Conservation (phyloP, 1,140 invertebrate genomes). For the Acromyrmex charruanus region DNA sequence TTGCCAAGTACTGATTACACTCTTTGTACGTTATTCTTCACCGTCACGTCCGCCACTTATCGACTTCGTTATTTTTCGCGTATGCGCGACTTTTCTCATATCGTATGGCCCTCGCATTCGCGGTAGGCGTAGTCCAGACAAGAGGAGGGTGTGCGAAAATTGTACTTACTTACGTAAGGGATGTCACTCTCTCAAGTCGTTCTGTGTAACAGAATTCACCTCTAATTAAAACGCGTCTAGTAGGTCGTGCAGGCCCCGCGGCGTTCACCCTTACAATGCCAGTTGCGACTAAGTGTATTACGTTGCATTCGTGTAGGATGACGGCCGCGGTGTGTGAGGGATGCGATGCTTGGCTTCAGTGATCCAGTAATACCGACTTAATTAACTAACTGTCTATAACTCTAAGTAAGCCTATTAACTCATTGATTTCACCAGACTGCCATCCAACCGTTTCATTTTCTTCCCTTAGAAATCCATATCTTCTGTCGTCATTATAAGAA, state of each 20-base stretch:
- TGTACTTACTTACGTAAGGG: conserved; percentile 65
- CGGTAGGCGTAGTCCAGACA: conserved; percentile 22
- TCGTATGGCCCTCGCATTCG: background rate
- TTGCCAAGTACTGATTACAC: background rate
- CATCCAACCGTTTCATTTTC: conserved; percentile 33
- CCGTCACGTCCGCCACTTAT: background rate
- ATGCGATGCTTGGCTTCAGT: conserved; percentile 84
- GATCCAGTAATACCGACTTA: conserved; percentile 86
- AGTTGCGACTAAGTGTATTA: conserved; percentile 60
- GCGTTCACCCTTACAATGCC: conserved; percentile 79
- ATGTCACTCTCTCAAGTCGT: conserved; percentile 69
- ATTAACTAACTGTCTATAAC: conserved; percentile 85
- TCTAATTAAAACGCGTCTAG: conserved; percentile 86
- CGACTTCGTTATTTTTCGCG: conserved; percentile 35
- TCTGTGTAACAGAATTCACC: conserved; percentile 81
- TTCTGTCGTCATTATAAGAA: background rate
- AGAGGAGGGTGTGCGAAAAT: conserved; percentile 67
- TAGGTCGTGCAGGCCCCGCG: conserved; percentile 81
- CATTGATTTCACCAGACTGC: conserved; percentile 82
- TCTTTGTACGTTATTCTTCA: background rate
- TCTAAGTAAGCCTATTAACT: conserved; percentile 85
- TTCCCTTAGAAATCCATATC: background rate
- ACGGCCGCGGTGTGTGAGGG: conserved; percentile 50
- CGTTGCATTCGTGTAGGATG: conserved; percentile 58
- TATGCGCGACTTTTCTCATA: conserved; percentile 3